Base-by-base conservation (phyloP, 2,888 invertebrate species). In the Empis stercorea region DNA sequence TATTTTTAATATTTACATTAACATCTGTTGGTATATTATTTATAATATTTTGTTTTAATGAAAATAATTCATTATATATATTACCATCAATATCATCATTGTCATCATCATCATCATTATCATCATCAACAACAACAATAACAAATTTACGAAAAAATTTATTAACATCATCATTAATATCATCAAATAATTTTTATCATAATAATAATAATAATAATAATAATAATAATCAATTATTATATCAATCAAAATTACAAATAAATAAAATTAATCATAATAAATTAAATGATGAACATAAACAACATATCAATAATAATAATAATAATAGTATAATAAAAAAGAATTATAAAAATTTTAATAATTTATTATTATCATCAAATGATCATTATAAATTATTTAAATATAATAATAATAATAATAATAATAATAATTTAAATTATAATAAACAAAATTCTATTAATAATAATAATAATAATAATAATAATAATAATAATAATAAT, bases 1-100 rank as follows among this genome's bases (percentile, higher is more conserved):
- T 57, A 17, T 57, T 54, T 23, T 45, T 57, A 32, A 48, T 59
- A 1, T 44, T 59, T 7, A 55, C 56, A 10, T 43, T 58, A 20
- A 53, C 51, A 36, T 55, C 55, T 10, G 49, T 57, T 14, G 58
- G 59, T 14, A 46, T 55, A 3, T 39, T 53, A 16, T 54, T 56
- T 36, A 46, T 57, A 5, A 51, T 55, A 13, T 58, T 54, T 30
- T 51, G 54, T 34, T 57, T 57, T 39, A 56, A 56, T 27, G 50
- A 50, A 20, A 50, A 45, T 23, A 50, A 49, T 38, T 42, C 50
- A 4, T 44, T 53, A 10, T 42, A 52, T 17, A 48, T 54, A 43
- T 20, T 47, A 11, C 20, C 20, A 20, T 4, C 5, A 20, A 20
- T 20, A 20, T 20, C 20, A 34, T 6, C 10, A 43, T 10, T 13